Conservation (phyloP, 2,888 invertebrate species). For the Deilephila porcellus region DNA sequence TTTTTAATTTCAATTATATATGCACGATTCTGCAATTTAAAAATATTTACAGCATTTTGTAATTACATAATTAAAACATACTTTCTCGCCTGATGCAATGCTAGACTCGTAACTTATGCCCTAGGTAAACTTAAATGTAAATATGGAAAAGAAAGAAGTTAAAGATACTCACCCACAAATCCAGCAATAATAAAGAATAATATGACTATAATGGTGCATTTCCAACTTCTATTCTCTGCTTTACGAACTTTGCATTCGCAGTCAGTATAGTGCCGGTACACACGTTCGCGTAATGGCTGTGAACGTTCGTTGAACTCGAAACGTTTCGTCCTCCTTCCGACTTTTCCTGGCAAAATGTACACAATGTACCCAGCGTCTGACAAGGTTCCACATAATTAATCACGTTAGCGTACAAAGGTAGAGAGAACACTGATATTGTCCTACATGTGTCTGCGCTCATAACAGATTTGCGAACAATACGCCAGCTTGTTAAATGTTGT, state of each 20-base stretch:
- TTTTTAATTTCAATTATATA: background rate
- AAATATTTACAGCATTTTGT: too few species aligned
- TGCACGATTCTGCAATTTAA: too few species aligned
- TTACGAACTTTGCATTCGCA: slow-evolving; percentile 45
- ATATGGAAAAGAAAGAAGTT: background rate
- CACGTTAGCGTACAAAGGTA: slow-evolving; percentile 31
- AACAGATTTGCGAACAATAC: slow-evolving; percentile 17
- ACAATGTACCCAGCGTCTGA: slow-evolving; percentile 47
- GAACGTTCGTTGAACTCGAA: slow-evolving; percentile 61
- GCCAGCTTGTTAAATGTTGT: slow-evolving; percentile 7
- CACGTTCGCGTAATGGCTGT: slow-evolving; percentile 67
- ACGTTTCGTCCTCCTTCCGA: slow-evolving; percentile 60
- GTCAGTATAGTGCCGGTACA: slow-evolving; percentile 63
- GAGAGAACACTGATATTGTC: slow-evolving; percentile 23
- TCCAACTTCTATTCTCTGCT: slow-evolving; percentile 34
- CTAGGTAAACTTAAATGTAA: background rate
- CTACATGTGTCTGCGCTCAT: slow-evolving; percentile 10
- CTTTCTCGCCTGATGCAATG: too few species aligned
- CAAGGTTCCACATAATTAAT: slow-evolving; percentile 58
- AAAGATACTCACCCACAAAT: slow-evolving; percentile 54
- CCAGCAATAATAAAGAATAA: slow-evolving; percentile 50
- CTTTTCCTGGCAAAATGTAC: slow-evolving; percentile 64
- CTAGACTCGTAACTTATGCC: too few species aligned
- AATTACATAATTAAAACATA: too few species aligned
- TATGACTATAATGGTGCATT: slow-evolving; percentile 39